Conservation (phyloP, 2,888 invertebrate genomes). For the Sinhomidia bicolor region DNA sequence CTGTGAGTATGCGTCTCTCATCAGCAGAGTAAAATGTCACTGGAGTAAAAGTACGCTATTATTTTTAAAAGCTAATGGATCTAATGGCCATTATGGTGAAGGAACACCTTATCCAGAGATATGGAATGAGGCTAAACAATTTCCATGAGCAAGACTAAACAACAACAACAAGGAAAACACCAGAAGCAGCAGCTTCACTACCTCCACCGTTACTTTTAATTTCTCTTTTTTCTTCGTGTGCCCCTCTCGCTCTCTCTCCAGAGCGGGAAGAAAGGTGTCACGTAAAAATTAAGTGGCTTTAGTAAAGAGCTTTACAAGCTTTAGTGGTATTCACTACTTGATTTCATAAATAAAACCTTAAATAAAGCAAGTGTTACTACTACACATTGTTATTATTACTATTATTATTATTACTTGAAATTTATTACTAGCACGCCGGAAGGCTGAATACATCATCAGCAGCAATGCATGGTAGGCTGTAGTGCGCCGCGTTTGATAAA, state of each 20-base stretch:
- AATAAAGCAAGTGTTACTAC: neutral
- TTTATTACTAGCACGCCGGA: neutral
- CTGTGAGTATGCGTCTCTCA: constrained; percentile 26
- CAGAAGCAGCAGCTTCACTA: neutral
- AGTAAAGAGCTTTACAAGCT: constrained; percentile 24
- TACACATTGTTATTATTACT: too few relatives aligned
- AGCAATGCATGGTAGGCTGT: too few relatives aligned
- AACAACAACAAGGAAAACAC: neutral
- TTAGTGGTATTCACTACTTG: constrained; percentile 25
- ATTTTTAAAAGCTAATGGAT: constrained; percentile 54
- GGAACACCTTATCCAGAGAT: constrained; percentile 11
- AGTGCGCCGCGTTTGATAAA: neutral
- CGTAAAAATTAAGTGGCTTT: constrained; percentile 49
- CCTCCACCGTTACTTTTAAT: constrained; percentile 15
- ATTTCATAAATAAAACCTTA: constrained; percentile 34
- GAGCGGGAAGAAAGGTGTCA: constrained; percentile 13
- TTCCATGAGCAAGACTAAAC: constrained; percentile 10
- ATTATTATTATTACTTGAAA: neutral
- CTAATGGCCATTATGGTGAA: constrained; percentile 25
- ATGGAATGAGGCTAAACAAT: constrained; percentile 32
- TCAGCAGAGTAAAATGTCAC: constrained; percentile 54
- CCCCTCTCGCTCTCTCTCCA: neutral
- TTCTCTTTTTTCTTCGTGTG: constrained; percentile 16
- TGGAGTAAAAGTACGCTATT: constrained; percentile 21
- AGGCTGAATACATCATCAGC: neutral